phyloP scores from a whole-genome alignment of 2,888 invertebrate genomes.

The Andrena camellia region DNA sequence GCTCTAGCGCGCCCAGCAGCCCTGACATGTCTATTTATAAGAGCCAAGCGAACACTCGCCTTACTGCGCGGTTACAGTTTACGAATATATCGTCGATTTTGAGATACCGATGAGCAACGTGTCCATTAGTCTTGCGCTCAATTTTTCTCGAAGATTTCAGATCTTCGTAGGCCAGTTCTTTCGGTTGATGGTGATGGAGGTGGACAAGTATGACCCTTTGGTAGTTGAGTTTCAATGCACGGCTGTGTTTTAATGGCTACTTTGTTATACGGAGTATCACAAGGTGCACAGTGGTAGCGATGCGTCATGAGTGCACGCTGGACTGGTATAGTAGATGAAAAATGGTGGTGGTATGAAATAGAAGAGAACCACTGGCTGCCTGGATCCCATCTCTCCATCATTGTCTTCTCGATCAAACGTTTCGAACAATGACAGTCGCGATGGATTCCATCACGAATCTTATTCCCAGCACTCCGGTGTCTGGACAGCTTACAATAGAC shows the following conservation, averaged over 20 bases:
- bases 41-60: slow-evolving; percentile 4
- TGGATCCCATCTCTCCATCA: slow-evolving; percentile 56
- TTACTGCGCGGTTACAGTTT: not conserved
- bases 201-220: not conserved
- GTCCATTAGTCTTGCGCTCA: not conserved
- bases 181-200: not conserved
- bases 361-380: slow-evolving; percentile 34
- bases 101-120: not conserved
- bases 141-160: not conserved
- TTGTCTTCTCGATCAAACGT: slow-evolving; percentile 66
- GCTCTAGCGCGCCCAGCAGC: slow-evolving; percentile 10
- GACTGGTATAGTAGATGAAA: not conserved
- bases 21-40: slow-evolving; percentile 54
- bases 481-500: slow-evolving; percentile 70
- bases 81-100: not conserved
- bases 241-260: not conserved
- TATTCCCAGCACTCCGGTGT: slow-evolving; percentile 73
- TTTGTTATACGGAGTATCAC: no score
- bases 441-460: slow-evolving; percentile 75
- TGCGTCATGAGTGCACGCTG: not conserved
- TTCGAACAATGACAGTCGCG: slow-evolving; percentile 77
- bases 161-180: not conserved
- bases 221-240: not conserved
- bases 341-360: not conserved
- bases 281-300: no score